Conservation (phyloP, 2,888 invertebrate genomes). For the Alentia gelatinosa region DNA sequence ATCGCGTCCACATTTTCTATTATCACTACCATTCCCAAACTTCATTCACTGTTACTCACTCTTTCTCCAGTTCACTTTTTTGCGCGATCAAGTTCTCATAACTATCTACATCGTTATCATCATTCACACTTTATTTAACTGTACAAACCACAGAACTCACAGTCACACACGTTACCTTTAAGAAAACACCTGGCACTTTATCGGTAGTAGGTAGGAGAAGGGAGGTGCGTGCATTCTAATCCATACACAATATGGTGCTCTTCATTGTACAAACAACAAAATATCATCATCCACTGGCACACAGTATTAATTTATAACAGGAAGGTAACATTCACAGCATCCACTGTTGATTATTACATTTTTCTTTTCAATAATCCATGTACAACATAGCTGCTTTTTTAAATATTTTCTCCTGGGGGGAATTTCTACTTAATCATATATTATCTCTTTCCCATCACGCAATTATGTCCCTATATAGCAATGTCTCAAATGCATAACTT, state of each 20-base stretch:
- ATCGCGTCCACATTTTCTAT: neutral
- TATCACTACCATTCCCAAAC: neutral
- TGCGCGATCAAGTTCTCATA: neutral
- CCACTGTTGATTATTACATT: neutral
- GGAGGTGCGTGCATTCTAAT: constrained; percentile 14
- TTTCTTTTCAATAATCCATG: neutral
- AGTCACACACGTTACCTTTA: neutral
- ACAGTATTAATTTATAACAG: constrained; percentile 16
- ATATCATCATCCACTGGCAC: neutral
- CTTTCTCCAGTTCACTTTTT: neutral
- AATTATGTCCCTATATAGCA: constrained; percentile 12
- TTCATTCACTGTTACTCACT: neutral
- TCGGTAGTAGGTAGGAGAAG: neutral
- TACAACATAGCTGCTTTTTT: constrained; percentile 32
- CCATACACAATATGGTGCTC: constrained; percentile 19
- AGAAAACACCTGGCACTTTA: neutral
- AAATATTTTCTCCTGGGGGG: neutral
- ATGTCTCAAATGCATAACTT: constrained; percentile 25
- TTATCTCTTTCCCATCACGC: neutral
- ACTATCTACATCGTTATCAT: neutral
- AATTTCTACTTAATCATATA: neutral
- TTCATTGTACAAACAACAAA: neutral
- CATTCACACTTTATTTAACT: neutral
- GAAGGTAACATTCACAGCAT: neutral
- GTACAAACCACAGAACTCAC: constrained; percentile 2